These are phyloP conservation scores for Sesia apiformis DNA, from an alignment of 2,888 invertebrate genomes.

Conservation along the genomic window DNA sequence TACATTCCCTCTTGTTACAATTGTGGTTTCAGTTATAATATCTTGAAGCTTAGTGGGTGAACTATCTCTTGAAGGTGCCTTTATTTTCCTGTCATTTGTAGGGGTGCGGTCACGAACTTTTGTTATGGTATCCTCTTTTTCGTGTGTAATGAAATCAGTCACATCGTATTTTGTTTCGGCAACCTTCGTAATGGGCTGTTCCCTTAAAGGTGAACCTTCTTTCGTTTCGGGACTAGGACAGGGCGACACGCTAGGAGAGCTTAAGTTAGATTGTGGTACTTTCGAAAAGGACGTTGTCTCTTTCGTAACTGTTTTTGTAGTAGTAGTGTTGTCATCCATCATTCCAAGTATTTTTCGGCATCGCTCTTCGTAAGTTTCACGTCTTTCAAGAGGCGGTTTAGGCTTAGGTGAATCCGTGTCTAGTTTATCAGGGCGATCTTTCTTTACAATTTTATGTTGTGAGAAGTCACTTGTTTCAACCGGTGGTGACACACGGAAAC, in stretches of 20 bases:
- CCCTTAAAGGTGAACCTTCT: conserved; percentile 22
- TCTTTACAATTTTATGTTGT: conserved; percentile 35
- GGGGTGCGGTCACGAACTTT: conserved; percentile 10
- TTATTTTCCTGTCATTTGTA: conserved; percentile 8
- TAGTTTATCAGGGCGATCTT: conserved; percentile 32
- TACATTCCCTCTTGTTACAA: background rate
- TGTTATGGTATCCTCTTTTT: conserved; percentile 26
- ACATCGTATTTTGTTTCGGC: conserved; percentile 17
- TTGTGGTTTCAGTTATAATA: conserved; percentile 15
- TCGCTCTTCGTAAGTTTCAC: conserved; percentile 83
- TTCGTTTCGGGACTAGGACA: conserved; percentile 34
- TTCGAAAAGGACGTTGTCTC: conserved; percentile 16
- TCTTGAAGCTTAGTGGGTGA: conserved; percentile 41
- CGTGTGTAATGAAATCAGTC: conserved; percentile 29
- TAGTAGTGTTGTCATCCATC: conserved; percentile 42
- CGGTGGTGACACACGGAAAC: conserved; percentile 50
- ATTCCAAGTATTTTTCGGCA: conserved; percentile 82
- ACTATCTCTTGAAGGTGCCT: conserved; percentile 18
- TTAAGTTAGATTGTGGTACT: conserved; percentile 22
- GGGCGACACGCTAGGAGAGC: conserved; percentile 43
- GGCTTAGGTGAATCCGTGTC: conserved; percentile 38
- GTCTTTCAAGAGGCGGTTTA: conserved; percentile 75
- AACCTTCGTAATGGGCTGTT: conserved; percentile 16
- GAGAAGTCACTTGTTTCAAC: conserved; percentile 30
- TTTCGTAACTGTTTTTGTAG: conserved; percentile 18